phyloP scores from a whole-genome alignment of 2,113 vertebrate species.

The Solea solea region DNA sequence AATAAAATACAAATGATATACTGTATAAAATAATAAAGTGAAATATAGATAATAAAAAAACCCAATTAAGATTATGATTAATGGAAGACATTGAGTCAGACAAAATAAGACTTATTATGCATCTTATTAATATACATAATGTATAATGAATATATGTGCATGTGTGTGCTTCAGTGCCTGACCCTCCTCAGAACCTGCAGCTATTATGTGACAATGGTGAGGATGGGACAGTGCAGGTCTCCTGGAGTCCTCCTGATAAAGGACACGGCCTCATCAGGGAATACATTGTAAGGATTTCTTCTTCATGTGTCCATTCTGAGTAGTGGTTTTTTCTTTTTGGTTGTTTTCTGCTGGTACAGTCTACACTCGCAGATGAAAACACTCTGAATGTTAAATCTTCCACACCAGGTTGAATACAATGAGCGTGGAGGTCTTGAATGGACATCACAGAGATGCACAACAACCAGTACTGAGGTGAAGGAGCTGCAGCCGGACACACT shows the following conservation, averaged over 20 bases:
- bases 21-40: too few species aligned
- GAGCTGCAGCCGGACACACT: conserved; percentile 80
- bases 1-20: too few species aligned
- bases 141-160: neutral
- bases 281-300: conserved; percentile 87
- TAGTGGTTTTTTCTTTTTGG: neutral
- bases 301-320: neutral
- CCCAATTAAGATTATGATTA: too few species aligned
- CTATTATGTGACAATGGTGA: conserved; percentile 83
- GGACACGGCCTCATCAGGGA: conserved; percentile 91
- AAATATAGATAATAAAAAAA: too few species aligned
- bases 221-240: conserved; percentile 84
- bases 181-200: conserved; percentile 90
- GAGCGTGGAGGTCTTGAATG: conserved; percentile 84
- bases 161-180: conserved; percentile 84
- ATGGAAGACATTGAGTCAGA: too few species aligned
- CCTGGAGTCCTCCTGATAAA: conserved; percentile 87
- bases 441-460: conserved; percentile 84
- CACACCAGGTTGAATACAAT: conserved; percentile 88
- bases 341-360: neutral
- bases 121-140: neutral
- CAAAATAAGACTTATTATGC: too few species aligned
- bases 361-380: neutral
- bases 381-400: neutral
- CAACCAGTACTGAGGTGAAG: conserved; percentile 81